phyloP scores from a whole-genome alignment of 2,113 vertebrate genomes.

The Chionis minor region DNA sequence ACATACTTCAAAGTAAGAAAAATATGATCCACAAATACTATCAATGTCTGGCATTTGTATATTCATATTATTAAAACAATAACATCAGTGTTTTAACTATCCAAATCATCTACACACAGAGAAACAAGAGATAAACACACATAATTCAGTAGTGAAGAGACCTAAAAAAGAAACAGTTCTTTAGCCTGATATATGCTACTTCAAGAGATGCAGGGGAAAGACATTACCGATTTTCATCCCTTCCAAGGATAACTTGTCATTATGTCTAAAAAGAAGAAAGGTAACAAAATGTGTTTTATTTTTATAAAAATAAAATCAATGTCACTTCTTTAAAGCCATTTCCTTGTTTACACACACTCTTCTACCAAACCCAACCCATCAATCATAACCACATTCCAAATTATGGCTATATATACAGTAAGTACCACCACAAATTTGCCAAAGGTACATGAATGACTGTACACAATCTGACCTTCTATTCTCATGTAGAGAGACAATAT shows the following conservation, averaged over 20 bases:
- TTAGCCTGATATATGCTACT: background rate
- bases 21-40: background rate
- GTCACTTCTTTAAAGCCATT: constrained; percentile 19
- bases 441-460: background rate
- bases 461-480: background rate
- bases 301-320: constrained; percentile 41
- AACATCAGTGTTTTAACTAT: background rate
- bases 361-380: background rate
- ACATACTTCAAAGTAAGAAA: background rate
- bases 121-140: background rate
- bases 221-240: background rate
- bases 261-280: background rate
- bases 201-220: background rate
- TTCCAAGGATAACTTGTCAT: constrained; percentile 15
- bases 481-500: background rate
- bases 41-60: background rate
- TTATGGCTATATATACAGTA: background rate
- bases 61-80: background rate
- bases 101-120: background rate
- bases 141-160: background rate
- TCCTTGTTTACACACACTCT: constrained; percentile 5
- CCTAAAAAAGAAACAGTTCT: background rate
- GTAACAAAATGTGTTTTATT: constrained; percentile 23
- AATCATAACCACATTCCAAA: background rate
- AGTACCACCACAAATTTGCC: background rate